Evolutionary conservation across 2,113 vertebrate species (phyloP), one percentile per base, ranked within the genome.

Genomic region (Oophaga pumilio): DNA sequence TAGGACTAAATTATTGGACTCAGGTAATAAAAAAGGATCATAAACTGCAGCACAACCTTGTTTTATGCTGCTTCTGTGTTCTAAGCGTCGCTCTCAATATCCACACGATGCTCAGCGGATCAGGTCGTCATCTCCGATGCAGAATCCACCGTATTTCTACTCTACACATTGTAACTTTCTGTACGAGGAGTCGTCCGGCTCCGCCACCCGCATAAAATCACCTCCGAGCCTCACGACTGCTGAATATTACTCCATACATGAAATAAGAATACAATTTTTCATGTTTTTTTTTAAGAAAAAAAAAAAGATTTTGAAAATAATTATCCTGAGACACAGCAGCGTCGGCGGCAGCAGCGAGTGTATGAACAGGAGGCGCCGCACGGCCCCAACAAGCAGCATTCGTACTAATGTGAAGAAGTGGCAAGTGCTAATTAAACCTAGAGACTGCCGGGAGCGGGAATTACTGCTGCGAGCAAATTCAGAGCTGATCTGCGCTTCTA

Each of bases 341-440:
- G 33, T n/a, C n/a, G n/a, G 3, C 22, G 89, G 84, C 90, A 89
- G 86, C 91, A 89, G 0, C 66, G 91, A 84, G 26, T 11, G 82
- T 90, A 77, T 84, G 91, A 90, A 66, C 90, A 9, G 90, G 57
- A 90, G 90, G 85, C 84, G 92, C 89, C 84, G 85, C 87, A 91
- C 85, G 53, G 89, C 82, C 87, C 87, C 91, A 92, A 93, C 92
- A 94, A 92, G 89, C 90, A 90, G 89, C 91, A 85, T 91, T 66
- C 86, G 92, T 93, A 91, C 91, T 85, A 76, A 68, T 89, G 88
- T 89, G 92, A 94, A 90, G 84, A 90, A 89, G 92, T 88, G 93
- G 90, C 93, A 92, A 92, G 91, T 90, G 90, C 92, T 95, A 95
- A 95, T 95, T 96, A 95, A 95, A 95, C 94, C 93, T 91, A 93